These are phyloP conservation scores for Dendrocincla tyrannina DNA, from an alignment of 2,797 vertebrate species.

Conservation along the genomic window DNA sequence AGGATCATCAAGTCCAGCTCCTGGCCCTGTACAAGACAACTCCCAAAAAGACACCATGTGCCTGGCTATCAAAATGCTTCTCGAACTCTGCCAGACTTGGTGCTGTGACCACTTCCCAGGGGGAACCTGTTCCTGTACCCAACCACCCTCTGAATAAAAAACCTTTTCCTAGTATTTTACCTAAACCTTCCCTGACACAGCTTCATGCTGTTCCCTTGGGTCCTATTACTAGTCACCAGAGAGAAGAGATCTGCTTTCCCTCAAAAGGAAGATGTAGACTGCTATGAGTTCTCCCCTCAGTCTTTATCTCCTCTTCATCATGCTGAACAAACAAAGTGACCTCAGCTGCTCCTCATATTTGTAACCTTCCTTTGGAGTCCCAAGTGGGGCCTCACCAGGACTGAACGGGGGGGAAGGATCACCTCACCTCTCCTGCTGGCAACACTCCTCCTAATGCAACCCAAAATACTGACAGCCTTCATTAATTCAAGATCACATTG, in stretches of 20 bases:
- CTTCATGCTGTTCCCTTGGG: not conserved
- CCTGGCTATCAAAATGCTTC: not conserved
- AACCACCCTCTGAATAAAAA: rapidly evolving
- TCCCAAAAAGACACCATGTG: not conserved
- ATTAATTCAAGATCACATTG: not conserved
- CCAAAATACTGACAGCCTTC: not conserved
- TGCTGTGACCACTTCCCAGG: not conserved
- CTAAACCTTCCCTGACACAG: not conserved
- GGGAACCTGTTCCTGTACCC: not conserved
- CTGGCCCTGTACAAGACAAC: not conserved
- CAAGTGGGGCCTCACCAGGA: not conserved
- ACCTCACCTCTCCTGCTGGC: not conserved
- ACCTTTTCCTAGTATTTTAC: not conserved
- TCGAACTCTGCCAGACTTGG: not conserved
- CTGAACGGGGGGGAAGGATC: not conserved
- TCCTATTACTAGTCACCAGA: not conserved
- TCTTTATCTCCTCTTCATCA: not conserved
- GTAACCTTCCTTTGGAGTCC: not conserved
- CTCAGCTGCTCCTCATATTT: not conserved
- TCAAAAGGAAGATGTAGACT: not conserved
- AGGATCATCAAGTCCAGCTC: not conserved
- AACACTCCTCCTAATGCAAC: not conserved
- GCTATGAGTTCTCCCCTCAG: rapidly evolving
- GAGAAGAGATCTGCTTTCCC: not conserved
- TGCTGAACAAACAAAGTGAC: not conserved